Percentiles rank a stretch among this genome's conserved stretches.
These are phyloP conservation scores for Gisinianus flammeolus DNA, from an alignment of 2,888 invertebrate genomes.

Conservation along the genomic window DNA sequence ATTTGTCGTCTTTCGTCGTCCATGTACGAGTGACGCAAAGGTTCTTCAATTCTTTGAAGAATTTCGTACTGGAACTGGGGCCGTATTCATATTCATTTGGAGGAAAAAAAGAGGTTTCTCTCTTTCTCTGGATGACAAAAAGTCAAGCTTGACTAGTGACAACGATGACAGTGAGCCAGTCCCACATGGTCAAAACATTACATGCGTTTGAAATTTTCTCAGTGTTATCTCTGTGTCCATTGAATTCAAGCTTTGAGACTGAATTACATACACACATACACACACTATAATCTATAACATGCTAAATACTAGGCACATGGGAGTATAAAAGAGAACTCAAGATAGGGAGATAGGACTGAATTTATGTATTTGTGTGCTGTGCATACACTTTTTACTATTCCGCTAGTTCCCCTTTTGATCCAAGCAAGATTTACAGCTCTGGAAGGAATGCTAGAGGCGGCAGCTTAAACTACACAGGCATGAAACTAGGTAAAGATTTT, in stretches of 20 bases:
- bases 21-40: no score
- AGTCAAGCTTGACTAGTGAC: conserved; percentile 22
- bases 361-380: neutral
- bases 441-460: conserved; percentile 40
- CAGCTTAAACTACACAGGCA: conserved; percentile 3
- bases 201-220: conserved; percentile 28
- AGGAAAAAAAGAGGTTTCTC: no score
- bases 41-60: no score
- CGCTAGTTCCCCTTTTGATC: conserved; percentile 32
- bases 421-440: conserved; percentile 41
- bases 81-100: no score
- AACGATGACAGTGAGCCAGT: conserved; percentile 30
- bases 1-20: no score
- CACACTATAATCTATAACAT: neutral
- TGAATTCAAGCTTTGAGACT: neutral
- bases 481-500: conserved; percentile 1
- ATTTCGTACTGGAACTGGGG: no score
- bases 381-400: neutral
- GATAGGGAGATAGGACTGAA: neutral
- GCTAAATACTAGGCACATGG: neutral
- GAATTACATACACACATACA: neutral
- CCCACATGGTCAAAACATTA: conserved; percentile 35
- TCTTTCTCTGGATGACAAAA: neutral
- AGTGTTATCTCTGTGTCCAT: neutral
- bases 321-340: neutral